A percentile compares a stretch with the other conserved stretches of the same genome.
These are phyloP conservation scores for Patagioenas fasciata DNA, from an alignment of 2,113 vertebrate genomes.

Conservation along the genomic window DNA sequence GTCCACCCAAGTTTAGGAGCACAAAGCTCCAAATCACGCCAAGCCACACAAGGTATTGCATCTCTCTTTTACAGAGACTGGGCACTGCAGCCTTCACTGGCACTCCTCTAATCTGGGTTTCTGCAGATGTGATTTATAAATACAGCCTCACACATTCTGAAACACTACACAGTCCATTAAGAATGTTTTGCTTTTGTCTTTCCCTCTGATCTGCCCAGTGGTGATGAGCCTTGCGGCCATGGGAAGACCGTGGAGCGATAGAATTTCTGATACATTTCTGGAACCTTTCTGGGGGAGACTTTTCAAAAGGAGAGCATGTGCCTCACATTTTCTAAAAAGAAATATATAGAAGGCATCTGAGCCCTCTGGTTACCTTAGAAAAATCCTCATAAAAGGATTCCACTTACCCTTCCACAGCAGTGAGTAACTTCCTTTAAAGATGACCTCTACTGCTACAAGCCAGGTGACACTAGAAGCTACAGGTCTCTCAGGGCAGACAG, in stretches of 20 bases:
- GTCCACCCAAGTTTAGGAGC: neutral
- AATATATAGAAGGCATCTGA: neutral
- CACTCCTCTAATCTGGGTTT: neutral
- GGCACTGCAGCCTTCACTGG: neutral
- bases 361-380: neutral
- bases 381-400: neutral
- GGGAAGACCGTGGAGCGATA: accelerated
- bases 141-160: neutral
- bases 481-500: neutral
- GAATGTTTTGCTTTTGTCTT: neutral
- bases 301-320: neutral
- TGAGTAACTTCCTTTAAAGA: neutral
- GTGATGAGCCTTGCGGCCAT: accelerated
- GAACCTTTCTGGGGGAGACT: neutral
- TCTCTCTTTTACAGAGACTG: neutral
- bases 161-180: neutral
- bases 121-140: neutral
- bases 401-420: neutral
- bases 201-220: neutral
- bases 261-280: neutral
- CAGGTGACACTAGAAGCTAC: neutral
- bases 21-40: accelerated
- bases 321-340: neutral
- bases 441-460: accelerated
- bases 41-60: neutral